A percentile compares a stretch with the other conserved stretches of the same genome.
Conservation (phyloP, 2,888 invertebrate species). For the Caenorhabditis sulstoni region DNA sequence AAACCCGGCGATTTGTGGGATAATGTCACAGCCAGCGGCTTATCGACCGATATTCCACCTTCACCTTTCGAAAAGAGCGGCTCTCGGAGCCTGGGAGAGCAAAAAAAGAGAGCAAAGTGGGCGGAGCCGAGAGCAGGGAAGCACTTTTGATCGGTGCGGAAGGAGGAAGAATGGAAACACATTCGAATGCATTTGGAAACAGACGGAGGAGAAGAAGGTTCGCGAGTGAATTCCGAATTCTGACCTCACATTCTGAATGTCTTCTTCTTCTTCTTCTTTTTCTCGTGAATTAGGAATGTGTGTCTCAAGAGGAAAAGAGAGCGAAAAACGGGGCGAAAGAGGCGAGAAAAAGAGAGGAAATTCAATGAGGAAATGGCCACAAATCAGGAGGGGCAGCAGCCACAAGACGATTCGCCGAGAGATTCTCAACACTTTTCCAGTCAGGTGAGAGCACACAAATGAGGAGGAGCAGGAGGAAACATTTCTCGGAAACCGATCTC, state of each 20-base stretch:
- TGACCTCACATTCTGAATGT: background rate
- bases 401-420: background rate
- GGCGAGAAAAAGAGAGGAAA: conserved; percentile 5
- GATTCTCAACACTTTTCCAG: conserved; percentile 8
- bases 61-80: no score
- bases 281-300: background rate
- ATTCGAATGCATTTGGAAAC: background rate
- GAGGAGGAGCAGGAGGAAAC: no score
- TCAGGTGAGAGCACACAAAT: no score
- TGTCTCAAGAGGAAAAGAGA: background rate
- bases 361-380: conserved; percentile 16
- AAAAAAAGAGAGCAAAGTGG: no score
- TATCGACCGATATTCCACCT: no score
- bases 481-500: no score
- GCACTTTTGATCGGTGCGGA: background rate
- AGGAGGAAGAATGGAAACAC: background rate
- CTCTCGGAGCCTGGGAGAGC: no score
- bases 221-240: conserved; percentile 7
- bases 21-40: no score
- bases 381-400: background rate
- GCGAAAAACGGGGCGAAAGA: conserved; percentile 3
- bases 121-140: conserved; percentile 22
- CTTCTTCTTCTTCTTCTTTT: background rate
- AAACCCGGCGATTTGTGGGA: no score
- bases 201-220: background rate